A percentile compares a stretch with the other conserved stretches of the same genome.
Conservation (phyloP, 2,888 invertebrate species). For the Sesia bembeciformis region DNA sequence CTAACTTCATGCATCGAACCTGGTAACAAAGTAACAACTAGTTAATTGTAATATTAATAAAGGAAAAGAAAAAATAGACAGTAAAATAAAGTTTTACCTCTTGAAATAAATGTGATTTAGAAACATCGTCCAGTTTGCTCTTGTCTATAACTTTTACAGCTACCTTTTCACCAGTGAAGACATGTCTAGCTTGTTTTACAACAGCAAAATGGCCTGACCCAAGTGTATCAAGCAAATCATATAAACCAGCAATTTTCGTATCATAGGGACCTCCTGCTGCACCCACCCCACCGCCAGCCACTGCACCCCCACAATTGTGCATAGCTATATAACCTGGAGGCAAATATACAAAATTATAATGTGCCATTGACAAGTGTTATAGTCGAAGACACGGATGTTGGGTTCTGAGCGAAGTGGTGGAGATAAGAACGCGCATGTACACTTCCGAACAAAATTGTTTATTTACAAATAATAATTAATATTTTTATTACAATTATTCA, state of each 20-base stretch:
- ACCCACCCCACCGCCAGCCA: constrained; percentile 36
- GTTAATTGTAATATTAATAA: not conserved
- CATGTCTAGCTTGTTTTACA: constrained; percentile 97
- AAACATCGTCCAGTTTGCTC: constrained; percentile 96
- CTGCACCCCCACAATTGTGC: constrained; percentile 52
- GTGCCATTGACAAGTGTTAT: no score
- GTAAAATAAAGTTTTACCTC: constrained; percentile 76
- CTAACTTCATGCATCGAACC: constrained; percentile 98
- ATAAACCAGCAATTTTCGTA: constrained; percentile 95
- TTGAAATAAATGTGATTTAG: constrained; percentile 96
- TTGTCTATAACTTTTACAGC: constrained; percentile 99
- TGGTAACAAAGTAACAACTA: constrained; percentile 22
- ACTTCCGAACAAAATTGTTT: no score
- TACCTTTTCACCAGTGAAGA: constrained; percentile 98
- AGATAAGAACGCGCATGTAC: no score
- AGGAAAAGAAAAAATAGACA: no score
- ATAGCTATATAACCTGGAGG: constrained; percentile 15
- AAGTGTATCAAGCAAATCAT: constrained; percentile 97
- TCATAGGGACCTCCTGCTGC: constrained; percentile 77
- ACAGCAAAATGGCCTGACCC: constrained; percentile 99
- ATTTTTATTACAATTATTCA: no score
- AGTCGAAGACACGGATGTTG: no score
- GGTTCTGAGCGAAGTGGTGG: no score
- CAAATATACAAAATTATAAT: not conserved
- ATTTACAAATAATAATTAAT: no score